These are phyloP conservation scores for Dolichoris vasculosae DNA, from an alignment of 1,140 invertebrate species.

Conservation along the genomic window DNA sequence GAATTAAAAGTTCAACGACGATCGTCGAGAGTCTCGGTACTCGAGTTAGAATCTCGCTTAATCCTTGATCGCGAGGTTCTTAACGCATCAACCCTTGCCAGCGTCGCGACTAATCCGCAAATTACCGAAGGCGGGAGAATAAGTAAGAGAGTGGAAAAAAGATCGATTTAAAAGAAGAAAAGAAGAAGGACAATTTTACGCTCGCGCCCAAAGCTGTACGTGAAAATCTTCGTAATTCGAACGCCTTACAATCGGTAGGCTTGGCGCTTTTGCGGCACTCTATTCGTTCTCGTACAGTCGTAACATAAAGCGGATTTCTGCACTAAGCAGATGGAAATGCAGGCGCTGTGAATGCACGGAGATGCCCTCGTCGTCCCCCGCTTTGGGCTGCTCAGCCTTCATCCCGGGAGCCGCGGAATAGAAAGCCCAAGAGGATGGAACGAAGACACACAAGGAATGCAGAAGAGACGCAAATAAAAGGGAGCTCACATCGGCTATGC, in stretches of 20 bases:
- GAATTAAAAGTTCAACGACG: not conserved
- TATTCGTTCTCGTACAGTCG: slow-evolving; percentile 22
- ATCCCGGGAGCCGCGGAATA: not conserved
- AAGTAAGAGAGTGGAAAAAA: not conserved
- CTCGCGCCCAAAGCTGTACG: too few species aligned
- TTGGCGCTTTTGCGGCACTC: slow-evolving; percentile 19
- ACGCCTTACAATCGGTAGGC: slow-evolving; percentile 61
- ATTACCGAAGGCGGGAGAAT: not conserved
- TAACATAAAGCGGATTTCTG: slow-evolving; percentile 70
- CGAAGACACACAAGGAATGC: not conserved
- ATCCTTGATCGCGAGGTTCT: not conserved
- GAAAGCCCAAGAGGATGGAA: not conserved
- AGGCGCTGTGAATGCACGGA: slow-evolving; percentile 56
- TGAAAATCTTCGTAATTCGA: not conserved
- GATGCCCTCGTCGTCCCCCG: slow-evolving; percentile 14
- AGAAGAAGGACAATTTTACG: not conserved
- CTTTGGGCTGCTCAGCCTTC: not conserved
- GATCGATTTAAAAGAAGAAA: not conserved
- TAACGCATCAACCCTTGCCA: not conserved
- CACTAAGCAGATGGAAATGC: slow-evolving; percentile 71
- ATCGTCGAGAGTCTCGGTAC: not conserved
- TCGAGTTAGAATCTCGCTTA: not conserved
- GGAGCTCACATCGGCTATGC: not conserved
- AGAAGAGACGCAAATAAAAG: slow-evolving; percentile 17
- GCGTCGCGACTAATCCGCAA: not conserved